phyloP scores from a whole-genome alignment of 2,797 vertebrate species.

The Scomberomorus guttatus region DNA sequence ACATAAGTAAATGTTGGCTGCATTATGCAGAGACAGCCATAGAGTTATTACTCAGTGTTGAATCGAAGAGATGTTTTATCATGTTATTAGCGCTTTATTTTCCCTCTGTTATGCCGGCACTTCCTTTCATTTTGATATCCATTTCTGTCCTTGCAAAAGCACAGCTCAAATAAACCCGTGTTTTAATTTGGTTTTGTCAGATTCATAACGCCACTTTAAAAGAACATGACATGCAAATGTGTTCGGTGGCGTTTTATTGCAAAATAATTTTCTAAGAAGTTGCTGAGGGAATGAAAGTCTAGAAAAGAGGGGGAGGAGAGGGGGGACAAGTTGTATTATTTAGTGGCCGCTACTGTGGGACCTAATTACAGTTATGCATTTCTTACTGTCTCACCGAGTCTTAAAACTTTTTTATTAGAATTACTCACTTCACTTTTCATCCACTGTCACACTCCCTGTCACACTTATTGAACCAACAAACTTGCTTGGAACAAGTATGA shows the following conservation, averaged over 20 bases:
- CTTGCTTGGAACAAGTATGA: conserved; percentile 69
- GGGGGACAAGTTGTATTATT: conserved; percentile 79
- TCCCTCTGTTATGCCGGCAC: conserved; percentile 68
- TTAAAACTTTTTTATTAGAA: conserved; percentile 81
- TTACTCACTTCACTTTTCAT: conserved; percentile 73
- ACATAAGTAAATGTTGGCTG: conserved; percentile 40
- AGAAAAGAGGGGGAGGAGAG: conserved; percentile 39
- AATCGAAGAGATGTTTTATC: conserved; percentile 92
- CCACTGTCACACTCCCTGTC: conserved; percentile 65
- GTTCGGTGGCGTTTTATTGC: conserved; percentile 84
- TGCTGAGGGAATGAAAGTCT: conserved; percentile 82
- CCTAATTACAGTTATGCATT: conserved; percentile 85
- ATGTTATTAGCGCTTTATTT: conserved; percentile 84
- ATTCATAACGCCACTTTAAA: conserved; percentile 87
- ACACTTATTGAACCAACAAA: conserved; percentile 69
- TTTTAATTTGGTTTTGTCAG: conserved; percentile 89
- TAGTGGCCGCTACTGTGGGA: conserved; percentile 78
- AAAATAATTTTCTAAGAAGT: conserved; percentile 85
- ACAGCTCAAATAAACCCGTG: conserved; percentile 81
- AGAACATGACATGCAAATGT: conserved; percentile 87
- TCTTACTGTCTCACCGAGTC: conserved; percentile 72
- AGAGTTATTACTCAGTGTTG: conserved; percentile 92
- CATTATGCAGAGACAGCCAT: conserved; percentile 62
- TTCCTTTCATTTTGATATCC: conserved; percentile 82
- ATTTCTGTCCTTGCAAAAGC: conserved; percentile 74